phyloP scores from a whole-genome alignment of 2,797 vertebrate species.

The Sandelia bainsii region DNA sequence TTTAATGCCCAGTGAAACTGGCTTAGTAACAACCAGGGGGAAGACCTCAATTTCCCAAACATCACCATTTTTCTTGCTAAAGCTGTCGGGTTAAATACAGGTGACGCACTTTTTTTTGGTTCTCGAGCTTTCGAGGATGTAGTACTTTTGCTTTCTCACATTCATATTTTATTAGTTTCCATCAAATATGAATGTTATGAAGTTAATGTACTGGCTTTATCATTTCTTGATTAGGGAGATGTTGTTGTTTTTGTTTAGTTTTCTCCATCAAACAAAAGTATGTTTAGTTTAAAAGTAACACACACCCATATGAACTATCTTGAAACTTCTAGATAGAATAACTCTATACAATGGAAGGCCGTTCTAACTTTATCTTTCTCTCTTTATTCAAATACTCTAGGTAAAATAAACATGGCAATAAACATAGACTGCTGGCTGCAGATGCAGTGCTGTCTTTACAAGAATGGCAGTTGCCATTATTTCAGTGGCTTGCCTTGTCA shows the following conservation, averaged over 20 bases:
- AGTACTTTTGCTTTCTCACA: conserved; percentile 52
- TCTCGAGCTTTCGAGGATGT: conserved; percentile 42
- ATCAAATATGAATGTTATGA: conserved; percentile 69
- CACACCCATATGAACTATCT: not conserved
- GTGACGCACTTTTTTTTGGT: conserved; percentile 12
- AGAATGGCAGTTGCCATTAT: conserved; percentile 30
- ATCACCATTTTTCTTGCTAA: conserved; percentile 26
- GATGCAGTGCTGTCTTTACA: conserved; percentile 13
- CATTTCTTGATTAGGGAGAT: no score
- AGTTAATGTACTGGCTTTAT: no score
- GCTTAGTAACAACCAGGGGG: conserved; percentile 4
- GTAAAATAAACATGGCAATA: conserved; percentile 41
- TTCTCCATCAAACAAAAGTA: conserved; percentile 13
- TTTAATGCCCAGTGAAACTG: conserved; percentile 19
- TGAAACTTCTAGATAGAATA: no score
- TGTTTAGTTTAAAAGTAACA: conserved; percentile 17
- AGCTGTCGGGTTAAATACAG: conserved; percentile 58
- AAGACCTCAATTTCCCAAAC: conserved; percentile 46
- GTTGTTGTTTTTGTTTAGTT: no score
- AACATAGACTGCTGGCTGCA: conserved; percentile 24
- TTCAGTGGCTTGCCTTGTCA: not conserved
- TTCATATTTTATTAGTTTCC: conserved; percentile 66
- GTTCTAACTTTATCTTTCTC: conserved; percentile 31
- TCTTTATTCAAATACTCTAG: conserved; percentile 33
- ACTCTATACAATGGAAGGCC: conserved; percentile 12